Percentiles rank a stretch among this genome's conserved stretches.
phyloP scores from a whole-genome alignment of 2,888 invertebrate genomes.

The Habrosyne pyritoides region DNA sequence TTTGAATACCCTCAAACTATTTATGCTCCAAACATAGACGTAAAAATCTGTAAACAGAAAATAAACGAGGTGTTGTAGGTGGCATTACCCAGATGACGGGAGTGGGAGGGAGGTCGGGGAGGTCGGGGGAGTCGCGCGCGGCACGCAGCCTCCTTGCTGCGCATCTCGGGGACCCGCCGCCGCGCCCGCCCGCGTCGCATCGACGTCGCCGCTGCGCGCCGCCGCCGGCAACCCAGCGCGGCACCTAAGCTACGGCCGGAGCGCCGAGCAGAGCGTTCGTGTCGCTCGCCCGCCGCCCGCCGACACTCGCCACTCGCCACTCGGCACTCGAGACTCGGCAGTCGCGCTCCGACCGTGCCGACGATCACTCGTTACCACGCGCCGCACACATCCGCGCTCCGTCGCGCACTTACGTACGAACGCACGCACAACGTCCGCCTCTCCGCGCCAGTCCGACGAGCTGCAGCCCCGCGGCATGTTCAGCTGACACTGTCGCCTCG shows the following conservation, averaged over 20 bases:
- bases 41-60: no score
- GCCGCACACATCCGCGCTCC: constrained; percentile 24
- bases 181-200: not conserved
- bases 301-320: not conserved
- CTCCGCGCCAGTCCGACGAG: constrained; percentile 25
- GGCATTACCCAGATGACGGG: no score
- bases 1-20: no score
- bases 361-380: constrained; percentile 29
- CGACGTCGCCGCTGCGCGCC: constrained; percentile 11
- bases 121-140: constrained; percentile 21
- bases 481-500: constrained; percentile 61
- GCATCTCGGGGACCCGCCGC: constrained; percentile 32
- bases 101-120: constrained; percentile 14
- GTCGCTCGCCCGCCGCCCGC: not conserved
- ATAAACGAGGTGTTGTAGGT: no score
- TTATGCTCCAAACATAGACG: no score
- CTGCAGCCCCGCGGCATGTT: constrained; percentile 47
- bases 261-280: not conserved
- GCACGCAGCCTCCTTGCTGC: constrained; percentile 58
- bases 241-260: constrained; percentile 15
- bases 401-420: constrained; percentile 31
- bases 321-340: no score
- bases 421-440: constrained; percentile 31
- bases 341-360: constrained; percentile 56
- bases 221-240: constrained; percentile 25